Evolutionary conservation across 2,888 invertebrate species (phyloP).

Genomic region (Autographa pulchrina): DNA sequence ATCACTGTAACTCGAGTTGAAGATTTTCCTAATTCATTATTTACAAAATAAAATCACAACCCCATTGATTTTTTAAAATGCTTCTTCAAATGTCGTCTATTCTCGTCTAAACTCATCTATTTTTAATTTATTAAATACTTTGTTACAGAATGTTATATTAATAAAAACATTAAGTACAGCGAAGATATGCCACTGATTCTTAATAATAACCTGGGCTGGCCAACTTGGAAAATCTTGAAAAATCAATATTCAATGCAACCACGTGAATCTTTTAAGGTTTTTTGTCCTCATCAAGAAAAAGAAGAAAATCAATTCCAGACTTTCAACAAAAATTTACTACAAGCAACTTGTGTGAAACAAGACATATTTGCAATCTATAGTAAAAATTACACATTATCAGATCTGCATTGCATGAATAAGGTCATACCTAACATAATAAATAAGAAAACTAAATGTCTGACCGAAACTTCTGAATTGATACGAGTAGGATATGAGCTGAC

Average conservation of each 20-base stretch:
- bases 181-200: slow-evolving; percentile 49
- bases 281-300: slow-evolving; percentile 38
- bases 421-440: slow-evolving; percentile 36
- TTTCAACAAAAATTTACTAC: slow-evolving; percentile 35
- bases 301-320: slow-evolving; percentile 42
- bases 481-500: slow-evolving; percentile 51
- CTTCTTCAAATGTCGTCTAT: too few relatives aligned
- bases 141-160: slow-evolving; percentile 59
- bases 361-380: slow-evolving; percentile 43
- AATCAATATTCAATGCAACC: slow-evolving; percentile 29
- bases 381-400: slow-evolving; percentile 39
- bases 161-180: slow-evolving; percentile 18
- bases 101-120: too few relatives aligned
- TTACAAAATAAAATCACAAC: too few relatives aligned
- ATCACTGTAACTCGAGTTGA: too few relatives aligned
- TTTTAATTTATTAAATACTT: neutral
- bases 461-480: slow-evolving; percentile 49
- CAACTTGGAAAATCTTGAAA: slow-evolving; percentile 18
- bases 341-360: slow-evolving; percentile 45
- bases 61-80: too few relatives aligned
- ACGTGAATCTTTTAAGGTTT: slow-evolving; percentile 35
- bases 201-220: slow-evolving; percentile 37
- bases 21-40: too few relatives aligned
- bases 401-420: slow-evolving; percentile 47
- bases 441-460: slow-evolving; percentile 41